phyloP scores from a whole-genome alignment of 2,113 vertebrate genomes.

The Globicephala melas region DNA sequence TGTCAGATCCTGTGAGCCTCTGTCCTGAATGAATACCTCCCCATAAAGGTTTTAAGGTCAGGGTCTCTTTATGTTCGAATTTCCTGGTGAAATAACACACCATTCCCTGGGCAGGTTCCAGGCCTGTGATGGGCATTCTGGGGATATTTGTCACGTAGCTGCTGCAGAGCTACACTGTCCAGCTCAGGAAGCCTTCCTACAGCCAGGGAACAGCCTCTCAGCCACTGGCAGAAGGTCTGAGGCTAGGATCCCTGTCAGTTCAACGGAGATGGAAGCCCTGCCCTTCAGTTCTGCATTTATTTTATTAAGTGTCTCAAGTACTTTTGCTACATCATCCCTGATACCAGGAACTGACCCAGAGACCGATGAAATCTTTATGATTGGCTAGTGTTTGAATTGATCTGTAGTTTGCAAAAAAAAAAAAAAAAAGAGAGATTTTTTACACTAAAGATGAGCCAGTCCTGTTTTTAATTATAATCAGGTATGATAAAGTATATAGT shows the following conservation, averaged over 20 bases:
- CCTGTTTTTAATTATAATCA: not conserved
- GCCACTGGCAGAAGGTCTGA: not conserved
- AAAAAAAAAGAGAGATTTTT: not conserved
- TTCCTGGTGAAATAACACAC: slow-evolving; percentile 35
- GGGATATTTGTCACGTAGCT: not conserved
- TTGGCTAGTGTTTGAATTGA: not conserved
- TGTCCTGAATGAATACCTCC: not conserved
- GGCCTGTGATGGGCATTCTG: not conserved
- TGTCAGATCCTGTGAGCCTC: not conserved
- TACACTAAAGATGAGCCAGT: not conserved
- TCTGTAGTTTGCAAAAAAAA: not conserved
- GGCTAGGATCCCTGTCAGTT: fast-evolving
- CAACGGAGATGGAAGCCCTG: not conserved
- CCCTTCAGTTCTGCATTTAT: fast-evolving
- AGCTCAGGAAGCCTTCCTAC: not conserved
- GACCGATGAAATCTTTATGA: not conserved
- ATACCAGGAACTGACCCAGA: not conserved
- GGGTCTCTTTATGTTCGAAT: not conserved
- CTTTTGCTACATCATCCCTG: not conserved
- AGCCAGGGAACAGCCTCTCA: not conserved
- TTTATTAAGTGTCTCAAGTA: not conserved
- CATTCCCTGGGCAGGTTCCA: not conserved
- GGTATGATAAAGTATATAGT: fast-evolving
- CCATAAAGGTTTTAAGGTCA: not conserved
- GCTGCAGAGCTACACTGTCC: not conserved